These are phyloP conservation scores for Thalassoma bifasciatum DNA, from an alignment of 2,113 vertebrate species.

Conservation along the genomic window DNA sequence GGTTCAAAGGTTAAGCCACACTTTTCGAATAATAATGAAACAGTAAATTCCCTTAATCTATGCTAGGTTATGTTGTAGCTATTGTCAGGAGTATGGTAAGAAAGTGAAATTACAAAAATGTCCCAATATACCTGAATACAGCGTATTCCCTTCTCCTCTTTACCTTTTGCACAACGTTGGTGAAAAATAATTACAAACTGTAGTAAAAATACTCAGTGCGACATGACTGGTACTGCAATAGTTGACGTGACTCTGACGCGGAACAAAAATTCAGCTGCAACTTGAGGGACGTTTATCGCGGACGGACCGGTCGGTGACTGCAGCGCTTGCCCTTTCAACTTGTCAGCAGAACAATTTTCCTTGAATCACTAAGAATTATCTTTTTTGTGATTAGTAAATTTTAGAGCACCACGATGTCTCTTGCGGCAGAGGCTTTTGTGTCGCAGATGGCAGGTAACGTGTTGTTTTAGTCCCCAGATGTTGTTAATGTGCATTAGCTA, in stretches of 20 bases:
- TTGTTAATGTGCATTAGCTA: neutral
- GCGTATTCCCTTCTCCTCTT: neutral
- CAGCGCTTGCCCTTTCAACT: constrained; percentile 68
- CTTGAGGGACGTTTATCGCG: constrained; percentile 4
- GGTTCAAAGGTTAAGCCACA: too few relatives aligned
- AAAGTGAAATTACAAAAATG: too few relatives aligned
- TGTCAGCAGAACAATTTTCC: constrained; percentile 14
- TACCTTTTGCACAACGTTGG: too few relatives aligned
- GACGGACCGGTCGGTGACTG: constrained; percentile 51
- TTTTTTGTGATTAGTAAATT: neutral
- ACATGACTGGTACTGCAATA: too few relatives aligned
- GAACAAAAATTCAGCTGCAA: constrained; percentile 2
- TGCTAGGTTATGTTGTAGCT: too few relatives aligned
- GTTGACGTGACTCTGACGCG: constrained; percentile 4
- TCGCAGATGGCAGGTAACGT: constrained; percentile 84
- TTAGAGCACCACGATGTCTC: constrained; percentile 74
- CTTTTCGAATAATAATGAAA: too few relatives aligned
- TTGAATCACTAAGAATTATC: neutral
- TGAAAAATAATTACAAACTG: too few relatives aligned
- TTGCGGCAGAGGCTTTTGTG: constrained; percentile 84
- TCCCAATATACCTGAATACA: too few relatives aligned
- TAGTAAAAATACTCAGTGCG: too few relatives aligned
- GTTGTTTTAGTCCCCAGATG: neutral
- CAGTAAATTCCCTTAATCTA: too few relatives aligned
- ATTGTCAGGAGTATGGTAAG: too few relatives aligned